Evolutionary conservation across 2,888 invertebrate genomes (phyloP), one percentile per base, ranked within the genome.

Genomic region (Hybos culiciformis): DNA sequence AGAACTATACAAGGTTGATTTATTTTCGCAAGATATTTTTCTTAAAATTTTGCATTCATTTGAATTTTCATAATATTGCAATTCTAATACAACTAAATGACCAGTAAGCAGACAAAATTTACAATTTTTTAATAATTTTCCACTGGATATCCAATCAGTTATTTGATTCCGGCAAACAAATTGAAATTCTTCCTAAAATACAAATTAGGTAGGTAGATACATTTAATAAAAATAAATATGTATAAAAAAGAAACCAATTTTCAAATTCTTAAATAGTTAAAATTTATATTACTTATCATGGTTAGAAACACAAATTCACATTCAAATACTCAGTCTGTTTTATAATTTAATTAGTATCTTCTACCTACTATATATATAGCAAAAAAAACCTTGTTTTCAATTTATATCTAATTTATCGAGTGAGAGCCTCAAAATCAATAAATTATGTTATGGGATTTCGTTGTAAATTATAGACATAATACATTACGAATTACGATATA

Each of bases 101-200:
- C 80, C 75, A 38, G 77, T 75, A 34, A 82, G 68, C 21, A 80
- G 53, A 2, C 72, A 72, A 43, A 82, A 58, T 43, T 64, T 53
- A 14, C 54, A 51, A 24, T 63, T 51, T 40, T 66, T 55, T 0
- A 73, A 48, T 70, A 78, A 77, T 37, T 66, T 59, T 1, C 70
- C 72, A 31, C 71, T 68, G 55, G 78, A 73, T 20, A 83, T 66
- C 83, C 83, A 83, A 56, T 83, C 82, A 49, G 68, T 62, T 51
- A 73, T 67, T 5, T 61, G 52, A 5, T 65, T 56, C 41, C 51
- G 54, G 23, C 43, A 39, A 24, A 54, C 32, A 50, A 19, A 18
- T 14, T 36, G n/a, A 50, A 51, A 21, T 46, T 47, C 19, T 12
- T 34, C 34, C 40, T 42, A 38, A 32, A 37, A 37, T 23, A 31